A percentile compares a stretch with the other conserved stretches of the same genome.
Evolutionary conservation across 2,888 invertebrate species (phyloP).

Genomic region (Agrotis ipsilon): DNA sequence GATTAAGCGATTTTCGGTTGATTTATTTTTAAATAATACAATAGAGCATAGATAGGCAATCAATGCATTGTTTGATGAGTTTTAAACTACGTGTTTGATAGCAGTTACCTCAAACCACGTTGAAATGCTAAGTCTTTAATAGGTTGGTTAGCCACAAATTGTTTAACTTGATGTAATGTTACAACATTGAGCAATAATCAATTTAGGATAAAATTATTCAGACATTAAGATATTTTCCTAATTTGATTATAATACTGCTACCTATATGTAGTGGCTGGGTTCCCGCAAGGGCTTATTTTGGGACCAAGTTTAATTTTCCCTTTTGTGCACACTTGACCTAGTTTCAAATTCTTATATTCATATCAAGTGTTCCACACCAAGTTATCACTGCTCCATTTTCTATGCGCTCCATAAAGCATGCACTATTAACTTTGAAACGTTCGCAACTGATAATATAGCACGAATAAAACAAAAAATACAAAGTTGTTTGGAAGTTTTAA

Average conservation of each 20-base stretch:
- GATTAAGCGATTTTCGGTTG: conserved; percentile 3
- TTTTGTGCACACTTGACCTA: background rate
- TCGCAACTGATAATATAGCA: background rate
- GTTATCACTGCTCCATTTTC: conserved; percentile 13
- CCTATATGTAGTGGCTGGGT: background rate
- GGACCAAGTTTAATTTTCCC: background rate
- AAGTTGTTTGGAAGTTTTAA: conserved; percentile 17
- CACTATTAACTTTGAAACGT: conserved; percentile 15
- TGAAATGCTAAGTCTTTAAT: conserved; percentile 25
- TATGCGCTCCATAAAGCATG: conserved; percentile 1
- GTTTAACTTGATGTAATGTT: conserved; percentile 26
- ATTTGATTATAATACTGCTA: background rate
- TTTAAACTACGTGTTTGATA: conserved; percentile 20
- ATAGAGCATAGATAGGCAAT: conserved; percentile 1
- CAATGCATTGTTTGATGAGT: conserved; percentile 19
- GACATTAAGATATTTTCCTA: conserved; percentile 10
- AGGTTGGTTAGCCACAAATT: conserved; percentile 56
- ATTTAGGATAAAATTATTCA: conserved; percentile 16
- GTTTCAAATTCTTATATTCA: conserved; percentile 16
- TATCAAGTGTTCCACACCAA: background rate
- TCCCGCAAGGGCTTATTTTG: background rate
- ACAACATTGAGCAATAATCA: conserved; percentile 22
- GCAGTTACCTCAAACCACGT: conserved; percentile 16
- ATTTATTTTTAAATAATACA: conserved; percentile 1
- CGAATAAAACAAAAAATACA: background rate